Conservation (phyloP, 2,888 invertebrate species). For the Horisme vitalbata region DNA sequence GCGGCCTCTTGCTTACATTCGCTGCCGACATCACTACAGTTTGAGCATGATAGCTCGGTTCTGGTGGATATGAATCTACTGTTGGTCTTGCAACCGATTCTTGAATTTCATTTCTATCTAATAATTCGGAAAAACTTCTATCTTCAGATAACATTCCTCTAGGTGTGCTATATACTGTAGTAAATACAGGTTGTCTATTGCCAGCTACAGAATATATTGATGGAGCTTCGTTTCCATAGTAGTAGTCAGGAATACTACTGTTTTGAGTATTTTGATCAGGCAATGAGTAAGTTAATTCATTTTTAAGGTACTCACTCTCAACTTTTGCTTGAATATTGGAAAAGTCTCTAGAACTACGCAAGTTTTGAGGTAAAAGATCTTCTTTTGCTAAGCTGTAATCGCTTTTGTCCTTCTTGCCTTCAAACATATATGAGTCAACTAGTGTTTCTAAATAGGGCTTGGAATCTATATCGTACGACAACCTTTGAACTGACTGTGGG, state of each 20-base stretch:
- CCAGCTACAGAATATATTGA: slow-evolving; percentile 90
- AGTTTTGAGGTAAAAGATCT: slow-evolving; percentile 53
- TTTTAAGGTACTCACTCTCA: slow-evolving; percentile 57
- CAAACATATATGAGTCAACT: slow-evolving; percentile 77
- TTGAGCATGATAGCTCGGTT: slow-evolving; percentile 82
- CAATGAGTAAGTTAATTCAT: slow-evolving; percentile 54
- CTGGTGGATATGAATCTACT: slow-evolving; percentile 77
- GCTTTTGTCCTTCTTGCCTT: slow-evolving; percentile 58
- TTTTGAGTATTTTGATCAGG: slow-evolving; percentile 54
- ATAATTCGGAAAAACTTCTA: slow-evolving; percentile 86
- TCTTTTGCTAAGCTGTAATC: slow-evolving; percentile 57
- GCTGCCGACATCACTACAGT: slow-evolving; percentile 75
- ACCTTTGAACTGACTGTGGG: slow-evolving; percentile 66
- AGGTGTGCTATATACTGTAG: slow-evolving; percentile 88
- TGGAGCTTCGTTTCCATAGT: slow-evolving; percentile 80
- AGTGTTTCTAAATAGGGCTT: slow-evolving; percentile 82
- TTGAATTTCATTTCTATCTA: slow-evolving; percentile 83
- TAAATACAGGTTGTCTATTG: slow-evolving; percentile 87
- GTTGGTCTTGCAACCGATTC: slow-evolving; percentile 59
- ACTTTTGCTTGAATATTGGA: slow-evolving; percentile 59
- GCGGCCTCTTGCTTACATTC: slow-evolving; percentile 67
- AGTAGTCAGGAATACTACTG: slow-evolving; percentile 68
- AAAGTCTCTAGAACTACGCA: slow-evolving; percentile 56
- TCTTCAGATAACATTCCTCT: slow-evolving; percentile 85
- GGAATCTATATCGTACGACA: slow-evolving; percentile 64